These are phyloP conservation scores for Aporophyla nigra DNA, from an alignment of 2,888 invertebrate species.

Conservation along the genomic window DNA sequence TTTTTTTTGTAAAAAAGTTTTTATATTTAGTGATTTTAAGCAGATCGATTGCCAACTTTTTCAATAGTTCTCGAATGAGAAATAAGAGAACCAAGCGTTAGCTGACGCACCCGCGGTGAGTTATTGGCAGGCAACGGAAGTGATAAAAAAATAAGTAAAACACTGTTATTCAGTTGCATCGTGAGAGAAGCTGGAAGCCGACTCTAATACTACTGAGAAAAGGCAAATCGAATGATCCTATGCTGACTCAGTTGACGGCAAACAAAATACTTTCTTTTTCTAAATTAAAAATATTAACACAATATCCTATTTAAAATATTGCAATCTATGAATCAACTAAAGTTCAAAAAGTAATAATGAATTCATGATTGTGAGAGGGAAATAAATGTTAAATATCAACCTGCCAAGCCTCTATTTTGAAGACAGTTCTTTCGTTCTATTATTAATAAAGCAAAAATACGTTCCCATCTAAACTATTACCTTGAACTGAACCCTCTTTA, in stretches of 20 bases:
- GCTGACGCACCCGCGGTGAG: too few relatives aligned
- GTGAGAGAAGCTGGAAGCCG: too few relatives aligned
- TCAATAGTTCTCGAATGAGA: too few relatives aligned
- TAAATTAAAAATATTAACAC: not conserved
- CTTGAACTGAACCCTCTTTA: constrained; percentile 10
- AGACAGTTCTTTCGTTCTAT: too few relatives aligned
- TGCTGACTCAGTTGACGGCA: not conserved
- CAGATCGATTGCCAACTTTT: too few relatives aligned
- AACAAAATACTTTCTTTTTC: not conserved
- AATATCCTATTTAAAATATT: not conserved
- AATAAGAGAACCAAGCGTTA: too few relatives aligned
- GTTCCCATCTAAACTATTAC: not conserved
- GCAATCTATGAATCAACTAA: not conserved
- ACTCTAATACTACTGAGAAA: too few relatives aligned
- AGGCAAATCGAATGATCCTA: not conserved
- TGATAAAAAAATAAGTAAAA: too few relatives aligned
- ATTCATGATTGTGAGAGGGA: not conserved
- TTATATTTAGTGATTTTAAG: too few relatives aligned
- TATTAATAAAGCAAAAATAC: not conserved
- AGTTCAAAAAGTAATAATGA: not conserved
- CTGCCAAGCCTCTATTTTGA: not conserved
- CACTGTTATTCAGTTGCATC: too few relatives aligned
- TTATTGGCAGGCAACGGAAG: too few relatives aligned
- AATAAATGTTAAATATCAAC: not conserved
- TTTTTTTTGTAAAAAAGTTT: too few relatives aligned